These are phyloP conservation scores for Artibeus jamaicensis DNA, from an alignment of 2,797 vertebrate genomes.

Conservation along the genomic window DNA sequence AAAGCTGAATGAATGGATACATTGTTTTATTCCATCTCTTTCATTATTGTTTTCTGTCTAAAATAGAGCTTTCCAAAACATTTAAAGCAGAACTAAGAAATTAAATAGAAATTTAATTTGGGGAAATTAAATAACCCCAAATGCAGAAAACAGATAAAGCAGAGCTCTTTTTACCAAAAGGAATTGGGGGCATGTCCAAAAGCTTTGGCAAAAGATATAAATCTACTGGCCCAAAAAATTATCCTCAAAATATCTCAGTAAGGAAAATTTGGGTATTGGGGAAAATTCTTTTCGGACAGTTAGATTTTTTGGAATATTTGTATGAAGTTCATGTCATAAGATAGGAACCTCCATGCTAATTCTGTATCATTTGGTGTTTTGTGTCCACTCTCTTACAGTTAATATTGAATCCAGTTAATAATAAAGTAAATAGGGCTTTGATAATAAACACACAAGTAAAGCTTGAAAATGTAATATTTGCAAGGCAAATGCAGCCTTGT, in stretches of 20 bases:
- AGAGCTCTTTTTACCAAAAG: not conserved
- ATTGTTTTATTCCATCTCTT: constrained; percentile 31
- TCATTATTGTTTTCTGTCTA: not conserved
- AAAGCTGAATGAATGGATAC: constrained; percentile 1
- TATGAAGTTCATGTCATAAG: not conserved
- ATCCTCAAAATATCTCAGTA: not conserved
- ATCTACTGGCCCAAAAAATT: not conserved
- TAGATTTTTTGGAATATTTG: not conserved
- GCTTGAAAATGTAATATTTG: not conserved
- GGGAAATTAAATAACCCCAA: not conserved
- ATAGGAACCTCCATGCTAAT: not conserved
- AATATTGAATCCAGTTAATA: not conserved
- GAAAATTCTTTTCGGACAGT: constrained; percentile 17
- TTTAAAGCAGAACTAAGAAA: constrained; percentile 9
- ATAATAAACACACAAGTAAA: not conserved
- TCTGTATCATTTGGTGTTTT: not conserved
- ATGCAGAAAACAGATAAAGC: not conserved
- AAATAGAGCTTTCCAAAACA: not conserved
- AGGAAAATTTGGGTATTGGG: not conserved
- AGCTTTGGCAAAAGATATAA: not conserved
- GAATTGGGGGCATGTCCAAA: not conserved
- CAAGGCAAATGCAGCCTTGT: not conserved
- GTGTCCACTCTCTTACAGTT: not conserved
- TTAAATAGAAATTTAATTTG: not conserved
- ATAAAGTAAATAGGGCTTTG: not conserved